Conservation (phyloP, 2,888 invertebrate genomes). For the Scaptomyza caliginosa region DNA sequence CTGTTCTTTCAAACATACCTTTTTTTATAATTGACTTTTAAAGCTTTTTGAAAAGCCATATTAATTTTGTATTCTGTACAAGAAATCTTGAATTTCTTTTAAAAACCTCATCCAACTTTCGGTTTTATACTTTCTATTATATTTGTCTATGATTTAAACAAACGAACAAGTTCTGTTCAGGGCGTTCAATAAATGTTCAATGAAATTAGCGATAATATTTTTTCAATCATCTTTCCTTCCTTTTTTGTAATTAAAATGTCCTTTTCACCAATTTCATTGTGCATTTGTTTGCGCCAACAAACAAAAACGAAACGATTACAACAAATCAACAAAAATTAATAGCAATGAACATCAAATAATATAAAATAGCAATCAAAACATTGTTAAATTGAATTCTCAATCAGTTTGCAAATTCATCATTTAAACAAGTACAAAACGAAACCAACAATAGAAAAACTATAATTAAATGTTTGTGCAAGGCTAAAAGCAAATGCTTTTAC, state of each 20-base stretch:
- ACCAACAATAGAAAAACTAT: constrained; percentile 3
- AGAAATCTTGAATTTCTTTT: constrained; percentile 28
- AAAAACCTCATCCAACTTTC: constrained; percentile 20
- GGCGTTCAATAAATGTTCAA: constrained; percentile 40
- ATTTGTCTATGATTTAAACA: constrained; percentile 25
- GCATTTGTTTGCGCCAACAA: constrained; percentile 49
- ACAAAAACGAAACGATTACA: constrained; percentile 18
- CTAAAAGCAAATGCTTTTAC: constrained; percentile 22
- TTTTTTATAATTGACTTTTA: constrained; percentile 64
- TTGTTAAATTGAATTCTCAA: constrained; percentile 20
- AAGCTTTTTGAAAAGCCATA: constrained; percentile 77
- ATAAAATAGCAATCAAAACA: constrained; percentile 41
- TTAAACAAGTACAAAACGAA: constrained; percentile 9
- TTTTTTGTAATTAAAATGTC: constrained; percentile 3
- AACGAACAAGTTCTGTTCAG: constrained; percentile 30
- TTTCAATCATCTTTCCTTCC: neutral
- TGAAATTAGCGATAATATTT: constrained; percentile 32
- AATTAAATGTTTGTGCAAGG: constrained; percentile 42
- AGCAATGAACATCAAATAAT: constrained; percentile 49
- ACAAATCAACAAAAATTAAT: constrained; percentile 23
- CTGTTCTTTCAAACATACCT: constrained; percentile 10
- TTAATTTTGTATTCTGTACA: constrained; percentile 51
- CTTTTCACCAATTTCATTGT: constrained; percentile 44
- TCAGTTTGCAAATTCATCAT: constrained; percentile 8
- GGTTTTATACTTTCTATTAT: constrained; percentile 7